Percentiles rank a stretch among this genome's conserved stretches.
Evolutionary conservation across 1,140 invertebrate species (phyloP).

Genomic region (Onthophagus taurus): DNA sequence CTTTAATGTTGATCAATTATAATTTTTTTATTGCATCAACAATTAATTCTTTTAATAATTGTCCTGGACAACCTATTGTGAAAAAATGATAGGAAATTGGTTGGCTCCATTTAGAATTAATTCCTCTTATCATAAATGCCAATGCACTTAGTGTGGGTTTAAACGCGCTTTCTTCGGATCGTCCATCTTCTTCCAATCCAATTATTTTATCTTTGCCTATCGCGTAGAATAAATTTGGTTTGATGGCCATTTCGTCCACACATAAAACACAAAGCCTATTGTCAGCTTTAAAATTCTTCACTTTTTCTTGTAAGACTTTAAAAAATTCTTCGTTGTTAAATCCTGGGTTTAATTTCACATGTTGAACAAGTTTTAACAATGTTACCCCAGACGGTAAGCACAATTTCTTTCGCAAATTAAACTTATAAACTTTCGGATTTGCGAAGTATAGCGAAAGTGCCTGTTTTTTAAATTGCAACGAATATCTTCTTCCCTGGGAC

Average conservation of each 20-base stretch:
- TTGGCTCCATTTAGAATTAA: not conserved
- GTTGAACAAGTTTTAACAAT: not conserved
- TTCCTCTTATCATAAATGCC: not conserved
- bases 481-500: not conserved
- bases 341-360: not conserved
- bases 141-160: not conserved
- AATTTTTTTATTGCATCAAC: not conserved
- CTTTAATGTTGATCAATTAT: not conserved
- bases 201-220: conserved; percentile 1
- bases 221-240: not conserved
- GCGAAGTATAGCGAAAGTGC: not conserved
- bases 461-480: not conserved
- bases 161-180: not conserved
- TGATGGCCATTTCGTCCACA: not conserved
- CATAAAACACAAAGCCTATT: not conserved
- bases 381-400: not conserved
- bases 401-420: not conserved
- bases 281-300: not conserved
- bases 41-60: not conserved
- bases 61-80: not conserved
- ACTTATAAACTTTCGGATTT: not conserved
- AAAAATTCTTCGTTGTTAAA: not conserved
- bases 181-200: not conserved
- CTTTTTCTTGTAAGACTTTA: not conserved
- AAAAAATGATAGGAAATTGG: conserved; percentile 2